Conservation (phyloP, 2,113 vertebrate genomes). For the Thamnophis sirtalis region DNA sequence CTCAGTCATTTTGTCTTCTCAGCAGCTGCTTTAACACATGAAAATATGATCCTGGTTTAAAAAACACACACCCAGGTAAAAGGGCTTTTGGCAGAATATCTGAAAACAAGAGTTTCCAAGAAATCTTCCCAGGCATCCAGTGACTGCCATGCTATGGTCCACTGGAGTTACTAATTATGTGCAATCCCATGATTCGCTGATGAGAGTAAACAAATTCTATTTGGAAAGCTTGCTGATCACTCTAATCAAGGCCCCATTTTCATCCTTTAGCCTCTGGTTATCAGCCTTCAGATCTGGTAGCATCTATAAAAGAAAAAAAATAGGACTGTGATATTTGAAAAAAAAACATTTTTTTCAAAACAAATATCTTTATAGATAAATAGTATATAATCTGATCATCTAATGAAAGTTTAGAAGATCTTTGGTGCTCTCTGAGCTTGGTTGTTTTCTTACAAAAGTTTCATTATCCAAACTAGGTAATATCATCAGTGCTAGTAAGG, state of each 20-base stretch:
- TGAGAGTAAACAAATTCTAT: slow-evolving; percentile 72
- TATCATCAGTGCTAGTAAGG: not conserved
- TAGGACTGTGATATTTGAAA: slow-evolving; percentile 33
- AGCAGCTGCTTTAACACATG: slow-evolving; percentile 80
- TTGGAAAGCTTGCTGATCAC: slow-evolving; percentile 97
- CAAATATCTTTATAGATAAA: not conserved
- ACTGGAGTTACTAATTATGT: slow-evolving; percentile 82
- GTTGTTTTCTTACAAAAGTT: not conserved
- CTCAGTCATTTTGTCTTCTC: slow-evolving; percentile 80
- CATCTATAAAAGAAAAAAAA: slow-evolving; percentile 76
- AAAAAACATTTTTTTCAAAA: not conserved
- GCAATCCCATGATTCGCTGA: slow-evolving; percentile 85
- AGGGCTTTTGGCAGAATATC: slow-evolving; percentile 80
- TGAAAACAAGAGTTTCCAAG: slow-evolving; percentile 70
- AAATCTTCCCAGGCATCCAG: slow-evolving; percentile 68
- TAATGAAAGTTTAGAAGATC: not conserved
- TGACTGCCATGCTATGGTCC: slow-evolving; percentile 72
- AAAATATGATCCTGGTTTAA: slow-evolving; percentile 78
- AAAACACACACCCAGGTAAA: slow-evolving; percentile 68
- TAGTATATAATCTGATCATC: not conserved
- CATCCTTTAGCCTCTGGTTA: slow-evolving; percentile 99
- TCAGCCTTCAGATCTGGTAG: slow-evolving; percentile 99
- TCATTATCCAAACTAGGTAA: not conserved
- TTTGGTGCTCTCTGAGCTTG: not conserved
- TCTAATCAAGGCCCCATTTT: slow-evolving; percentile 95